A percentile compares a stretch with the other conserved stretches of the same genome.
Evolutionary conservation across 1,140 invertebrate genomes (phyloP).

Genomic region (Heliconius himera): DNA sequence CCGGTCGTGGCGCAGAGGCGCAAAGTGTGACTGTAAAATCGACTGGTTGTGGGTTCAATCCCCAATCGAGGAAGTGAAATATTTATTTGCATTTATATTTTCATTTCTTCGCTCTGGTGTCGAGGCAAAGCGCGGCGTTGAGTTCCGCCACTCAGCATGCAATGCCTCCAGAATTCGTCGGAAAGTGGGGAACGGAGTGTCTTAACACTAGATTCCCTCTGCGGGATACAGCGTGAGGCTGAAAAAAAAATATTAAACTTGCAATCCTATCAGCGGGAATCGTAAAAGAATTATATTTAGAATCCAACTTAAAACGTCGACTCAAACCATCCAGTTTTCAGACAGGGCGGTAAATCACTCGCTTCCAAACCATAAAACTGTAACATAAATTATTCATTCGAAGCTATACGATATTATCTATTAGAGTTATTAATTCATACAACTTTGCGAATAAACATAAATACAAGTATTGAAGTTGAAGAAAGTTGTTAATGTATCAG

Average conservation of each 20-base stretch:
- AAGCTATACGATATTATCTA: slow-evolving; percentile 39
- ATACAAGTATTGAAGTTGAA: slow-evolving; percentile 11
- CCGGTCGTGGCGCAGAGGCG: too few relatives aligned
- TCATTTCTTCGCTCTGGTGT: too few relatives aligned
- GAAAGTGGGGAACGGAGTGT: too few relatives aligned
- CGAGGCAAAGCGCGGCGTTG: too few relatives aligned
- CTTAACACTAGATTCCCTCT: too few relatives aligned
- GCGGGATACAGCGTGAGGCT: too few relatives aligned
- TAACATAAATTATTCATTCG: slow-evolving; percentile 43
- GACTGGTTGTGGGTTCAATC: too few relatives aligned
- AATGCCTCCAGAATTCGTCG: too few relatives aligned
- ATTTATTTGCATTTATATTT: too few relatives aligned
- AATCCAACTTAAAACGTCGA: not conserved
- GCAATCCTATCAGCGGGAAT: not conserved
- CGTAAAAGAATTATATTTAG: not conserved
- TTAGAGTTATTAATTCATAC: slow-evolving; percentile 39
- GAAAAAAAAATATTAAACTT: not conserved
- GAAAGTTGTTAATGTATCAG: slow-evolving; percentile 16
- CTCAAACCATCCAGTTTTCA: not conserved
- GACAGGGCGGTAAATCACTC: slow-evolving; percentile 33
- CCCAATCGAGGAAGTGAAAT: too few relatives aligned
- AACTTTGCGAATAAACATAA: slow-evolving; percentile 39
- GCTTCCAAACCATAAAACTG: slow-evolving; percentile 43
- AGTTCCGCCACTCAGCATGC: too few relatives aligned
- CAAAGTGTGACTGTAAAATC: too few relatives aligned